Conservation (phyloP, 2,888 invertebrate genomes). For the Chymomyza amoena region DNA sequence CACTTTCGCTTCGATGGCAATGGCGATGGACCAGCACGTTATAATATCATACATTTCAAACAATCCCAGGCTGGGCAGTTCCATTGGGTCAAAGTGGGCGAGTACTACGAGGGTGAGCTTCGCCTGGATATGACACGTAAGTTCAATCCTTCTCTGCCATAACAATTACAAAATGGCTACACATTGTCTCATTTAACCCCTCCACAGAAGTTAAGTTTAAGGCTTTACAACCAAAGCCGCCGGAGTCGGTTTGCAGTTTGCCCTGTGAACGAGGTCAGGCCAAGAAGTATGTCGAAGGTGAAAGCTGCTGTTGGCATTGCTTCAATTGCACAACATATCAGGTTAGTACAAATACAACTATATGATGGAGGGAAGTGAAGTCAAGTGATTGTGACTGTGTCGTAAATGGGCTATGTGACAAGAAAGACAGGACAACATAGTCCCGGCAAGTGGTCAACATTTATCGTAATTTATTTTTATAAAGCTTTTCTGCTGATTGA, state of each 20-base stretch:
- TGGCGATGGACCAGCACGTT: constrained; percentile 96
- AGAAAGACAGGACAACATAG: neutral
- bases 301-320: constrained; percentile 97
- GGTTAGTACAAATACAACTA: constrained; percentile 77
- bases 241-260: constrained; percentile 93
- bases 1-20: constrained; percentile 93
- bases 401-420: neutral
- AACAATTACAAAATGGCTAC: constrained; percentile 7
- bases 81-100: constrained; percentile 92
- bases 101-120: constrained; percentile 90
- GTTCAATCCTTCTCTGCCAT: constrained; percentile 37
- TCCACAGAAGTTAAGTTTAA: constrained; percentile 90
- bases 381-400: too few relatives aligned
- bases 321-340: constrained; percentile 93
- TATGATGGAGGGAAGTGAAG: too few relatives aligned
- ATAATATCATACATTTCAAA: constrained; percentile 97
- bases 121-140: constrained; percentile 89
- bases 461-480: constrained; percentile 57
- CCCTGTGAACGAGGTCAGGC: constrained; percentile 94
- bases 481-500: constrained; percentile 56
- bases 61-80: constrained; percentile 86
- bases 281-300: constrained; percentile 94
- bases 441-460: constrained; percentile 17
- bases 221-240: constrained; percentile 87
- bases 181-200: neutral